These are phyloP conservation scores for Stichodactyla helianthus DNA, from an alignment of 64 coral and sea anemone genomes.

Conservation along the genomic window DNA sequence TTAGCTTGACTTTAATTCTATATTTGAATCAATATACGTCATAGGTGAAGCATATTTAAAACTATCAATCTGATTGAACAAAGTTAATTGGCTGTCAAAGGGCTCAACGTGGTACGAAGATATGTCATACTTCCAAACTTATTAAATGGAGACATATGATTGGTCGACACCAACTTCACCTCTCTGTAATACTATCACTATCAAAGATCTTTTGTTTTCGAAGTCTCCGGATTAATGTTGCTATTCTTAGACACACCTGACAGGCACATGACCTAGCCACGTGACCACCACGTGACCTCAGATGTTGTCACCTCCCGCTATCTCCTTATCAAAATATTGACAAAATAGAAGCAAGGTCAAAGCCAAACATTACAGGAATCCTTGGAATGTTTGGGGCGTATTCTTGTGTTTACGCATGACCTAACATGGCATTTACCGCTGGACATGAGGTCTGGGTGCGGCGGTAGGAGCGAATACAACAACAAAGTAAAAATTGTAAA, in stretches of 20 bases:
- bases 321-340: neutral
- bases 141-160: neutral
- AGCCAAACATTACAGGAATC: neutral
- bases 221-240: neutral
- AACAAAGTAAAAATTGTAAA: neutral
- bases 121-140: neutral
- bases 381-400: neutral
- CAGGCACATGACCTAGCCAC: neutral
- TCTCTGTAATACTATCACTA: neutral
- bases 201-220: neutral
- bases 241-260: neutral
- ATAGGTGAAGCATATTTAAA: neutral
- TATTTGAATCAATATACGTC: neutral
- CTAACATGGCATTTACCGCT: neutral
- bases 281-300: neutral
- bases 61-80: neutral
- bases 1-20: neutral
- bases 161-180: neutral
- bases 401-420: neutral
- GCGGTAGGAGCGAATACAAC: neutral
- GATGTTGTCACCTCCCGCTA: neutral
- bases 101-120: neutral
- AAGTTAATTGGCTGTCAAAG: constrained; percentile 10
- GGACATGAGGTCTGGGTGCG: neutral
- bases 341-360: neutral